Evolutionary conservation across 2,113 vertebrate genomes (phyloP), one percentile per base, ranked within the genome.

Genomic region (Oncorhynchus gorbuscha): DNA sequence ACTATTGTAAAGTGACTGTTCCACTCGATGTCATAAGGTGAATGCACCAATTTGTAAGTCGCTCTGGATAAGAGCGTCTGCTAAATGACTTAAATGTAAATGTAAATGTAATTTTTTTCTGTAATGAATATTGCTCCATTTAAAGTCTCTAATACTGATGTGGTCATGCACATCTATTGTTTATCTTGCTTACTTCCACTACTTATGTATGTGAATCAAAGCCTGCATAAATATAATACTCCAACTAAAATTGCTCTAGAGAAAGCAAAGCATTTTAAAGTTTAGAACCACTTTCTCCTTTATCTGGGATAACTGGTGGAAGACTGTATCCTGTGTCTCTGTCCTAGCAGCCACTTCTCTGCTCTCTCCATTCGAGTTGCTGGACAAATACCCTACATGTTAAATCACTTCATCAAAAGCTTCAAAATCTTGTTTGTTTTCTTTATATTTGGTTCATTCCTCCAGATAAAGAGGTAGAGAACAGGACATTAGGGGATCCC

Each of bases 301-400:
- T 70, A 70, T 70, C 69, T 12, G 39, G n/a, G 67, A 70, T 49
- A 48, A 70, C 35, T 48, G 9, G 26, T n/a, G n/a, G n/a, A 64
- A 32, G 67, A 18, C 24, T 70, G 5, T 83, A 86, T 78, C 76
- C 22, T 67, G 12, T 20, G 24, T 75, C 39, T 51, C 62, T 67
- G 61, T 51, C 35, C 59, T 13, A 32, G 0, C 30, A 13, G 51
- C 64, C n/a, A 18, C 22, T 26, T 69, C 48, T 68, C 48, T 13
- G 8, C 72, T 83, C 71, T 71, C 18, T 81, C 81, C 26, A 58
- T 24, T 14, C 26, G 28, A 55, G 30, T 58, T 55, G 14, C 16
- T 22, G 69, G 69, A 20, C 69, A 45, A 22, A 30, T 20, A 49
- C 11, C 69, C 8, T 24, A 39, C 39, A 39, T 70, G 69, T 49